Evolutionary conservation across 2,888 invertebrate genomes (phyloP), one percentile per base, ranked within the genome.

Genomic region (Troides aeacus): DNA sequence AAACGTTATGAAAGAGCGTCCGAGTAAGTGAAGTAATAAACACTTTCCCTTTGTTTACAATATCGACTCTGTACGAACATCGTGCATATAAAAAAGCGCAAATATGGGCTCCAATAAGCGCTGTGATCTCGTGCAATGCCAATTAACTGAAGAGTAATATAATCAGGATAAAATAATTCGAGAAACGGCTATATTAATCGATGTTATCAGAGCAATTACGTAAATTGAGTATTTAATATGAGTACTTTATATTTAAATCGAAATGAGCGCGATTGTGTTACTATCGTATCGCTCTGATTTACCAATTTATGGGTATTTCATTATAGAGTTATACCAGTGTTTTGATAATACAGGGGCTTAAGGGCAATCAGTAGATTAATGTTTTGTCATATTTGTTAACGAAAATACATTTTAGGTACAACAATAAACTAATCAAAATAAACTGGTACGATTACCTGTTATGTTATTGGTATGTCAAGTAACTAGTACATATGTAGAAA

Each of bases 241-340:
- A 73, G 74, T 76, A 76, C 76, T 77, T 76, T 73, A 76, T 74
- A 78, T 77, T 77, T 77, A 76, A 76, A 76, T 76, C 76, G 77
- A 71, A 76, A 74, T 74, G 76, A 76, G 72, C 72, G 72, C 74
- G 75, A 76, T 78, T 74, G 77, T 65, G 73, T 73, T 71, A 72
- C 74, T 74, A 76, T 75, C 74, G 77, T 73, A 72, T 72, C 71
- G 72, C 71, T 30, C 30, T 73, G 74, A 76, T 76, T 74, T 75
- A 74, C 72, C 73, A 76, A 77, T 77, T 78, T 76, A 75, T 74
- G 70, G 70, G 70, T 74, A 72, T 71, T 68, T 62, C 58, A 67
- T 60, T 67, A 64, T 64, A 60, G 61, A 61, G 58, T 64, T 67
- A 70, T 71, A 56, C 57, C 61, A 61, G 61, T 60, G 56, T 36